Conservation (phyloP, 2,888 invertebrate genomes). For the Anthrax anthrax region DNA sequence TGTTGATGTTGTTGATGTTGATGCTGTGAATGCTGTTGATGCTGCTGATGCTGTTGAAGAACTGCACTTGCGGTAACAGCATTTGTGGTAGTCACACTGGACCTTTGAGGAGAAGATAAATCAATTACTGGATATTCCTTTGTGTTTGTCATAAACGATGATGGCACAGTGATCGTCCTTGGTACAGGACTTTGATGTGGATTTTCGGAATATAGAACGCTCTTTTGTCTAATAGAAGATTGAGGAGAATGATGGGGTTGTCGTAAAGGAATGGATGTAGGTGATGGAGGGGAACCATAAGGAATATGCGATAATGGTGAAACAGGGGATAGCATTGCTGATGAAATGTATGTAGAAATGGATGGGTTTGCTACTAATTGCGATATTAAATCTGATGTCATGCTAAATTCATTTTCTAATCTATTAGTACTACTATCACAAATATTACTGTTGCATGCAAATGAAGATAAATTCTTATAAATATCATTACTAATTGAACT, state of each 20-base stretch:
- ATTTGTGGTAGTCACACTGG: conserved; percentile 23
- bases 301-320: not conserved
- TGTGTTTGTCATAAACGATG: conserved; percentile 15
- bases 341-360: conserved; percentile 9
- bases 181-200: not conserved
- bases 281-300: not conserved
- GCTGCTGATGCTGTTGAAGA: conserved; percentile 25
- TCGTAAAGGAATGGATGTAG: not conserved
- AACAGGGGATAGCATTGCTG: conserved; percentile 5
- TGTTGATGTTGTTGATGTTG: conserved; percentile 21
- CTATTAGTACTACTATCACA: not conserved
- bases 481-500: not conserved
- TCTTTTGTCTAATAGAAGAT: conserved; percentile 21
- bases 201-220: conserved; percentile 31
- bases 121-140: conserved; percentile 35
- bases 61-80: conserved; percentile 16
- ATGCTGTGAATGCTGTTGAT: conserved; percentile 19
- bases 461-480: not conserved
- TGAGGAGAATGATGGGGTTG: not conserved
- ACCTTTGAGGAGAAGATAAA: conserved; percentile 39
- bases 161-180: not conserved
- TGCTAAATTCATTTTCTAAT: not conserved
- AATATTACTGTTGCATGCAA: not conserved
- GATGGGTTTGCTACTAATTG: conserved; percentile 1
- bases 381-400: not conserved